Base-by-base conservation (phyloP, 2,113 vertebrate species). In the Macrotus californicus region DNA sequence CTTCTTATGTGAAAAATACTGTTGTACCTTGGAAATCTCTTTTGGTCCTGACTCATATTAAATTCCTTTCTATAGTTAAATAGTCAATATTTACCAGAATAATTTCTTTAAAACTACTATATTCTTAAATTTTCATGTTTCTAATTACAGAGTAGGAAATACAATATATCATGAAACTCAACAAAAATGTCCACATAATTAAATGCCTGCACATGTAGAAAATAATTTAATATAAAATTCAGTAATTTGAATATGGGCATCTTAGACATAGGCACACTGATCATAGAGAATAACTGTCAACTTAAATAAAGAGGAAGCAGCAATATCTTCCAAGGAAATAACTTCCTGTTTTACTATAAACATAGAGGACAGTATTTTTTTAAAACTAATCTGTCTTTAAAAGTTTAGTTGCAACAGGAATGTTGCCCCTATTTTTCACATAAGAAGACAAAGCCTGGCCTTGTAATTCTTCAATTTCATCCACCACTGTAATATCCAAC, bases 201-300 rank as follows among this genome's bases (percentile, higher is more conserved):
- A 91, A 77, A 82, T 80, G 48, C 77, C 67, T 86, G 21, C 10
- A 75, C 15, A 66, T 73, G 46, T 46, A 70, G 79, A 59, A 87
- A 76, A 80, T 43, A 87, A 89, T 93, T 79, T 83, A 96, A 95
- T 61, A 36, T 88, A 87, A 95, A 93, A 83, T 4, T 46, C 43
- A 46, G 41, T 70, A 29, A 90, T 79, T 19, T 73, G 41, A 87
- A 79, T 79, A 94, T 94, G 64, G n/a, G 70, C 70, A 89, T 66
- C 73, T 86, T 87, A 93, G 72, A 83, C 50, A 87, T 1, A 87
- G 87, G 43, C 39, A 93, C 36, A 88, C 7, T 89, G 39, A 31
- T 41, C 76, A 66, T 22, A 70, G 29, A 79, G 7, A 89, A 29
- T 80, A 73, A 59, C 29, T 90, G 16, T 56, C 39, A 66, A 41